Base-by-base conservation (phyloP, 2,888 invertebrate genomes). In the Caenorhabditis doughertyi region DNA sequence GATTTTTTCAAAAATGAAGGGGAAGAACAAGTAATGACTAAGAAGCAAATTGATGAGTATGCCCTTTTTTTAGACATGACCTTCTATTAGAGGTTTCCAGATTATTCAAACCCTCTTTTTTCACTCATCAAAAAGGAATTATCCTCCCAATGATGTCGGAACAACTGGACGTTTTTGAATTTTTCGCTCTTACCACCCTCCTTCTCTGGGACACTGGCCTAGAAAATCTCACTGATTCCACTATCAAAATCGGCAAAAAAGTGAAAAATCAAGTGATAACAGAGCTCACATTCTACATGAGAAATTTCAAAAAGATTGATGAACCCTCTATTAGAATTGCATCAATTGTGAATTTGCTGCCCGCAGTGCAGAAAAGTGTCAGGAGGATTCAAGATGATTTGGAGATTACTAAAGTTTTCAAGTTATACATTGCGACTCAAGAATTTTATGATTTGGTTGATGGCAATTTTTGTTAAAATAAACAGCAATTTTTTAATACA, bases 141-240 rank as follows among this genome's bases (percentile, higher is more conserved):
- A 60, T 72, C 21, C 32, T 35, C 0, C 76, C 71, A 35, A 71
- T 81, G 71, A 65, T 65, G 23, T 5, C 51, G 11, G 71, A 76
- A 18, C 51, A 76, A 2, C n/a, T 81, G 2, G 81, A 81, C 13
- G 39, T 72, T 2, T 60, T 67, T 23, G 81, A 81, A 32, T 81
- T 76, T 27, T 67, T 81, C 44, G 65, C 72, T 1, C 47, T 81
- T 0, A 39, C 60, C 67, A 70, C 71, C 0, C n/a, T 76, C 1
- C 16, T 76, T 11, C 51, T 81, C 16, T 81, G 81, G 81, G 76
- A 81, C 58, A 76, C 67, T 13, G 71, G 67, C 1, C 55, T 81
- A 0, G 60, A 58, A 9, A 58, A 67, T 0, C 60, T 72, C 21
- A 44, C 13, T 1, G 76, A 81, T n/a, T 21, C 39, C 13, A 39